Evolutionary conservation across 2,113 vertebrate genomes (phyloP).

Genomic region (Myxocyprinus asiaticus): DNA sequence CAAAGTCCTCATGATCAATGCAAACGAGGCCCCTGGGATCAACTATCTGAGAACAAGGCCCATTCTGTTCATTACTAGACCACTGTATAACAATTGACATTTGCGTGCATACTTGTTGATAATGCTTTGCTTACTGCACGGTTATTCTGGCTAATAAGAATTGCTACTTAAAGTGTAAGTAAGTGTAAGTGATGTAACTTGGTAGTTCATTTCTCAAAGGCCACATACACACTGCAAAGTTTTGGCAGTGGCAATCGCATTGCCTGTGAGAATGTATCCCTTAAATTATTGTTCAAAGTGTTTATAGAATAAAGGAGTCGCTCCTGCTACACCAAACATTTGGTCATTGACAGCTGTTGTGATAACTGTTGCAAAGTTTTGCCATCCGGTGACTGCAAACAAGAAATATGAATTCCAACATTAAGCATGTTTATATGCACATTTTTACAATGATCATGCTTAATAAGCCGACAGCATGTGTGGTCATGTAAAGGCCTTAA

Average conservation of each 20-base stretch:
- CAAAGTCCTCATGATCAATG: not conserved
- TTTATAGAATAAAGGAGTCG: too few relatives aligned
- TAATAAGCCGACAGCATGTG: too few relatives aligned
- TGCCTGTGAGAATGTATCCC: too few relatives aligned
- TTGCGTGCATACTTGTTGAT: not conserved
- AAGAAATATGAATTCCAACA: too few relatives aligned
- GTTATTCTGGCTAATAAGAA: not conserved
- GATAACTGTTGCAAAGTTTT: too few relatives aligned
- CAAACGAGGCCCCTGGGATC: conserved; percentile 1
- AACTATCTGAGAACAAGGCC: not conserved
- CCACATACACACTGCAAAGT: not conserved
- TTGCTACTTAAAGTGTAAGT: not conserved
- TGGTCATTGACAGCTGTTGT: too few relatives aligned
- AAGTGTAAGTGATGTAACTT: not conserved
- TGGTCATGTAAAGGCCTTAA: too few relatives aligned
- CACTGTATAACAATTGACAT: not conserved
- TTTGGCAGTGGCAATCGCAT: not conserved
- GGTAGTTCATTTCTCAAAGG: not conserved
- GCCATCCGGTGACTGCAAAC: too few relatives aligned
- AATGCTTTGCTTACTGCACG: not conserved
- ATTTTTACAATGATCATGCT: too few relatives aligned
- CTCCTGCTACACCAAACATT: too few relatives aligned
- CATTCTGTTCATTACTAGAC: conserved; percentile 5
- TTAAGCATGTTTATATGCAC: too few relatives aligned
- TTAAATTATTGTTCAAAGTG: too few relatives aligned